Conservation (phyloP, 2,888 invertebrate species). For the Chirona hameri region DNA sequence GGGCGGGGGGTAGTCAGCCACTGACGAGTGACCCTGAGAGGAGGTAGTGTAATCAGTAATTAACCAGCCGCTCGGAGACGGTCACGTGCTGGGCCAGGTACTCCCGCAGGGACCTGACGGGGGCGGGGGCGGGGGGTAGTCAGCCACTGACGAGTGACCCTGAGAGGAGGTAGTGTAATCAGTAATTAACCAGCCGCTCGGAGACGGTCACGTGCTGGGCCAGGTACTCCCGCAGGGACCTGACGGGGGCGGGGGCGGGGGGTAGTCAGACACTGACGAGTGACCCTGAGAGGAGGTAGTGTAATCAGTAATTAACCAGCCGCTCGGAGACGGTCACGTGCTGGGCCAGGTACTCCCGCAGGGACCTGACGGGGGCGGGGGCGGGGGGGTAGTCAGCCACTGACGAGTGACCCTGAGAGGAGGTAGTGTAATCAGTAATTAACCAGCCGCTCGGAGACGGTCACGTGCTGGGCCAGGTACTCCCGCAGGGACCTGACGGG, state of each 20-base stretch:
- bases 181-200: constrained; percentile 57
- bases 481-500: constrained; percentile 46
- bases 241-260: constrained; percentile 36
- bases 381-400: constrained; percentile 39
- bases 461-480: constrained; percentile 50
- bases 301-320: constrained; percentile 48
- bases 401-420: too few relatives aligned
- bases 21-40: background rate
- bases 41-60: too few relatives aligned
- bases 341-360: constrained; percentile 47
- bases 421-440: too few relatives aligned
- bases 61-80: constrained; percentile 61
- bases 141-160: constrained; percentile 33
- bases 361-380: too few relatives aligned
- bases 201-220: constrained; percentile 53
- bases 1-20: constrained; percentile 40
- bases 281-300: too few relatives aligned
- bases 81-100: constrained; percentile 51
- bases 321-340: constrained; percentile 59
- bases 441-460: constrained; percentile 60
- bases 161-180: too few relatives aligned
- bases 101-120: constrained; percentile 44
- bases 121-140: constrained; percentile 38
- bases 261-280: constrained; percentile 37
- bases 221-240: constrained; percentile 45